A percentile compares a stretch with the other conserved stretches of the same genome.
These are phyloP conservation scores for Andricus grossulariae DNA, from an alignment of 1,140 invertebrate species.

Conservation along the genomic window DNA sequence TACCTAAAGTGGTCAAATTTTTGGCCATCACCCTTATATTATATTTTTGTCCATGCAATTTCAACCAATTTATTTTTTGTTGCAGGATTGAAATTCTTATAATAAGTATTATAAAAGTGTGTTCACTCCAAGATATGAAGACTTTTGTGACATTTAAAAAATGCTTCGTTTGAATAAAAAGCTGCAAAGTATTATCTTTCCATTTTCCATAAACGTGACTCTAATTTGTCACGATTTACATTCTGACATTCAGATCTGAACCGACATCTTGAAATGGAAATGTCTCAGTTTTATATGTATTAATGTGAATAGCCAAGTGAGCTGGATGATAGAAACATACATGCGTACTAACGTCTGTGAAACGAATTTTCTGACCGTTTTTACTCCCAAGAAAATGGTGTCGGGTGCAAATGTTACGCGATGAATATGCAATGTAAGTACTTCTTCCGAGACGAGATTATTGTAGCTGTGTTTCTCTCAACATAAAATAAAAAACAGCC, in stretches of 20 bases:
- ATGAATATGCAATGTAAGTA: constrained; percentile 1
- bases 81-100: too few relatives aligned
- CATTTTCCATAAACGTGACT: neutral
- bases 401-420: constrained; percentile 4
- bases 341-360: neutral
- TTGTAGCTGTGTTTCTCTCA: neutral
- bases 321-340: neutral
- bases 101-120: too few relatives aligned
- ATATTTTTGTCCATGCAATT: too few relatives aligned
- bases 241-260: neutral
- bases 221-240: neutral
- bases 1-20: too few relatives aligned
- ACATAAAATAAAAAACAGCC: constrained; percentile 9
- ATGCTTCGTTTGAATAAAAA: neutral
- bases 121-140: too few relatives aligned
- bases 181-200: neutral
- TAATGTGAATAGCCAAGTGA: neutral
- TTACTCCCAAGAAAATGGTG: neutral
- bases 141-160: too few relatives aligned
- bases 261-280: neutral
- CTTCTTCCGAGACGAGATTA: neutral
- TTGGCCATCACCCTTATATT: too few relatives aligned
- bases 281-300: neutral
- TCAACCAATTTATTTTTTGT: too few relatives aligned
- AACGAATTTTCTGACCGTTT: constrained; percentile 6